A percentile compares a stretch with the other conserved stretches of the same genome.
Evolutionary conservation across 2,797 vertebrate species (phyloP).

Genomic region (Notolepis coatsorum): DNA sequence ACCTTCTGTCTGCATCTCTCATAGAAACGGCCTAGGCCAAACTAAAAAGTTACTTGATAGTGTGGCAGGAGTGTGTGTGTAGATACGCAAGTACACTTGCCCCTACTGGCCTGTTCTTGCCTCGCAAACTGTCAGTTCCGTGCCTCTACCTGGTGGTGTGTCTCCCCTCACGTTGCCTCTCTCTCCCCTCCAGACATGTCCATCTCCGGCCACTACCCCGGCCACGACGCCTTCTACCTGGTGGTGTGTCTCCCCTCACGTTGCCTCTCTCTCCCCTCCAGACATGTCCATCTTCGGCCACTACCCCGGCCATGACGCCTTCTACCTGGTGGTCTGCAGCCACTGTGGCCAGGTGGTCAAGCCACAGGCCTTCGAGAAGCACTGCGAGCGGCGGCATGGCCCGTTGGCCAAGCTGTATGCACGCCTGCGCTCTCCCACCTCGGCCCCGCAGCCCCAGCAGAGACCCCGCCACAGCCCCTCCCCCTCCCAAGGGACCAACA

Average conservation of each 20-base stretch:
- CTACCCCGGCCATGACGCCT: slow-evolving; percentile 93
- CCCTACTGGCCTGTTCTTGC: no score
- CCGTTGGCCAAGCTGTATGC: slow-evolving; percentile 89
- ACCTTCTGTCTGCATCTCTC: neutral
- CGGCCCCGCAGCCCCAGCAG: slow-evolving; percentile 79
- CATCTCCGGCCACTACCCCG: slow-evolving; percentile 94
- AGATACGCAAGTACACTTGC: no score
- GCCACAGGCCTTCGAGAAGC: slow-evolving; percentile 95
- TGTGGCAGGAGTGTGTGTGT: no score
- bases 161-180: neutral
- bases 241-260: neutral
- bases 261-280: slow-evolving; percentile 48
- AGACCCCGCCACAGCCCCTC: slow-evolving; percentile 84
- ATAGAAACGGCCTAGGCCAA: no score
- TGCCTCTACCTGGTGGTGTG: neutral
- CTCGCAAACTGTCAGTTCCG: neutral
- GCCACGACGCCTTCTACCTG: slow-evolving; percentile 77
- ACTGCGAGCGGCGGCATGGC: slow-evolving; percentile 92
- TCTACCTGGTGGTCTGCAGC: slow-evolving; percentile 95
- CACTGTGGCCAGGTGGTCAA: slow-evolving; percentile 96
- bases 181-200: slow-evolving; percentile 87
- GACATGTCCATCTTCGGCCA: slow-evolving; percentile 97
- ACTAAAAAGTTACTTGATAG: no score
- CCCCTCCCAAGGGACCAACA: slow-evolving; percentile 75
- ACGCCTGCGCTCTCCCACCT: slow-evolving; percentile 78